phyloP scores from a whole-genome alignment of 2,113 vertebrate species.

The Actenoides hombroni region DNA sequence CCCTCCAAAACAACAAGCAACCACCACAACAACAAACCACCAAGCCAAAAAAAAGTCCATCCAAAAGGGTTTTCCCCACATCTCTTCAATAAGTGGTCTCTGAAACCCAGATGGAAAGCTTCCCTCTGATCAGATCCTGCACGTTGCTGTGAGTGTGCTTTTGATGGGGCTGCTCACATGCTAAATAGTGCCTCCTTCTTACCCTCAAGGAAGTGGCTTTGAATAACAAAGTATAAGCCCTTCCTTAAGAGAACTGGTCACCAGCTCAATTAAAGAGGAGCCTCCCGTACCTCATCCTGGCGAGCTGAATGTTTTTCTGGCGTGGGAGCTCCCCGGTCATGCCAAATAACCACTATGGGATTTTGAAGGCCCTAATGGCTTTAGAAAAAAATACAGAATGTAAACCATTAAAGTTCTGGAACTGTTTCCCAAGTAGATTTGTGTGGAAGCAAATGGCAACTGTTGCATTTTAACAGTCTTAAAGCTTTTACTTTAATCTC shows the following conservation, averaged over 20 bases:
- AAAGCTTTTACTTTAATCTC: conserved; percentile 14
- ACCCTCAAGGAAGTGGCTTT: not conserved
- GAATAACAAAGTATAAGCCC: not conserved
- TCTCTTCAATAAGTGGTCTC: not conserved
- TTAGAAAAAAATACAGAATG: not conserved
- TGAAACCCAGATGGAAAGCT: not conserved
- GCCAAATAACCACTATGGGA: not conserved
- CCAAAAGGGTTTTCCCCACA: not conserved
- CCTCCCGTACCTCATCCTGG: conserved; percentile 13
- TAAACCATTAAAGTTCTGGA: not conserved
- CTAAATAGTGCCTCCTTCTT: not conserved
- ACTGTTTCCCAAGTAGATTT: not conserved
- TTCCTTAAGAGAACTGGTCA: not conserved
- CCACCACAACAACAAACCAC: too few relatives aligned
- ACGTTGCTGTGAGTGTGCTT: not conserved
- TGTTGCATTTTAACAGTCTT: not conserved
- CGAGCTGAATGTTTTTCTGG: not conserved
- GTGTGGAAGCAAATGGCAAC: not conserved
- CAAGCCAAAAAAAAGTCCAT: not conserved
- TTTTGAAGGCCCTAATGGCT: conserved; percentile 15
- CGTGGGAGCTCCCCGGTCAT: not conserved
- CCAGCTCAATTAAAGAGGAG: not conserved
- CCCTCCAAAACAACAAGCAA: too few relatives aligned
- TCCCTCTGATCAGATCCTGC: not conserved
- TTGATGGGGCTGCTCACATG: not conserved